Base-by-base conservation (phyloP, 2,797 vertebrate species). In the Columba guinea region DNA sequence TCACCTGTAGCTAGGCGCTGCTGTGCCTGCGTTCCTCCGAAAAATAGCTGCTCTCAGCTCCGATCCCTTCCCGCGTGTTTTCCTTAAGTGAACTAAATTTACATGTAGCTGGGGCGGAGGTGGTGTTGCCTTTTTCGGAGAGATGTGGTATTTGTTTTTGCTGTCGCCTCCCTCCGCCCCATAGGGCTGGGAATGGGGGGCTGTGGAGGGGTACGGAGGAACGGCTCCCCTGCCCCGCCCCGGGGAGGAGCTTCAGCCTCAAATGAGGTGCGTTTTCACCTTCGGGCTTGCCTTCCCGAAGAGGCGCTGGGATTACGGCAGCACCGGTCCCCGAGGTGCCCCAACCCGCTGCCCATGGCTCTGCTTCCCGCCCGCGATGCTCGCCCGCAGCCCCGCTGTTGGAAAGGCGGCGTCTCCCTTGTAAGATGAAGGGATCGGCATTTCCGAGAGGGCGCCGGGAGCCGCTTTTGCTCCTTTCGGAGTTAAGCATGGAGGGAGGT, bases 1-100 rank as follows among this genome's bases (percentile, higher is more conserved):
- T 94, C 95, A 97, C 95, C 88, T 97, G 96, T 96, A 89, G 95
- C 90, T 62, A 51, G 67, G 68, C 5, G 58, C 80, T 51, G 77
- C 49, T 82, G 84, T 87, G 32, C 28, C 56, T 28, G 62, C 73
- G 51, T 68, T 68, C 78, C 67, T 85, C 87, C 49, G 48, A 53
- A 53, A 63, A 71, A 60, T 0, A 59, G 34, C 63, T 53, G 1
- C 77, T 49, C 27, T 46, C 74, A 78, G 60, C 60, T 23, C 35
- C 34, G 11, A 27, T 35, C 15, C 32, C 28, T 58, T 82, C 52
- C 73, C 35, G 37, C 10, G 3, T 24, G 69, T 52, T 76, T 52
- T 26, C 77, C 87, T 69, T 3, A 58, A 76, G 37, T 13, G 83
- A 93, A 56, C 46, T 49, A n/a, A 65, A 67, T 44, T 28, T 5